Evolutionary conservation across 2,797 vertebrate genomes (phyloP).

Genomic region (Champsocephalus esox): DNA sequence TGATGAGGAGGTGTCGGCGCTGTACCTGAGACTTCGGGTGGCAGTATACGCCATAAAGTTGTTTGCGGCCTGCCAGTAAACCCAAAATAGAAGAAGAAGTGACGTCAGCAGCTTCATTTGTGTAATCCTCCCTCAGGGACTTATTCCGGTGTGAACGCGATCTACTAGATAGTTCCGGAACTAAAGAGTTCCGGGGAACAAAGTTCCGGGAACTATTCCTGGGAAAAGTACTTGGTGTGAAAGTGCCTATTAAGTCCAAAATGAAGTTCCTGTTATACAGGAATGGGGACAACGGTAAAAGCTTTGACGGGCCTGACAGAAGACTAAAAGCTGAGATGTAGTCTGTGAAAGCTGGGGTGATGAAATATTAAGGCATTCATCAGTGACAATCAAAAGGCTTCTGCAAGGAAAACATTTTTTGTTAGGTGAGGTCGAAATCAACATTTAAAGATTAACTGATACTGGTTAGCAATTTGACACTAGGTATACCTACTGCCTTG

Average conservation of each 20-base stretch:
- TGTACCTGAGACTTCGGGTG: no score
- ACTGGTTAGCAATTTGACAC: background rate
- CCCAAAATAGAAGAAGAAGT: no score
- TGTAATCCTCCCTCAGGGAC: no score
- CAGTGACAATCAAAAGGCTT: background rate
- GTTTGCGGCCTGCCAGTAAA: no score
- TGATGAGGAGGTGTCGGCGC: no score
- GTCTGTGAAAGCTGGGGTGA: background rate
- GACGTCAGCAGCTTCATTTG: no score
- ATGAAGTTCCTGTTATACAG: background rate
- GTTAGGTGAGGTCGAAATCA: background rate
- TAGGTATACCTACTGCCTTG: background rate
- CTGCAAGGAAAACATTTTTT: background rate
- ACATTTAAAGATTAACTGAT: background rate
- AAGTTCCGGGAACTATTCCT: no score
- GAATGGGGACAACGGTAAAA: background rate
- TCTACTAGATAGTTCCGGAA: no score
- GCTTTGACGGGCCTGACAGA: background rate
- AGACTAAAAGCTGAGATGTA: constrained; percentile 8
- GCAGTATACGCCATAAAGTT: no score
- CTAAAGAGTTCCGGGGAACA: no score
- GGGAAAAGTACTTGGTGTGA: no score
- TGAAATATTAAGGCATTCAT: background rate
- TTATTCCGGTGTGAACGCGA: no score
- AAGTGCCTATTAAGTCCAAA: background rate